A percentile compares a stretch with the other conserved stretches of the same genome.
These are phyloP conservation scores for Phyllotreta cruciferae DNA, from an alignment of 2,888 invertebrate genomes.

Conservation along the genomic window DNA sequence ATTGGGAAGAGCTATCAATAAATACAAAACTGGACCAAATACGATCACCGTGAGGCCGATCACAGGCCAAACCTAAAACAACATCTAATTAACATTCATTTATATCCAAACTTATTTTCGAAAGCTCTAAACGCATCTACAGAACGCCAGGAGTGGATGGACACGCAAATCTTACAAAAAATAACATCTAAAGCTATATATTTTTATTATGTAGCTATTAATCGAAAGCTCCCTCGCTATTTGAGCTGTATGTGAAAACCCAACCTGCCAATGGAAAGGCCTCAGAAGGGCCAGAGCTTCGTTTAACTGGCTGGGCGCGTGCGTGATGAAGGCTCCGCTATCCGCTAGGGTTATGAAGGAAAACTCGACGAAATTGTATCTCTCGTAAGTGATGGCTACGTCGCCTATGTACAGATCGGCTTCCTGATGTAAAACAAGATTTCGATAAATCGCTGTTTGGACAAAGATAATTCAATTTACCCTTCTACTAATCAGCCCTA, in stretches of 20 bases:
- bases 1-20: conserved; percentile 70
- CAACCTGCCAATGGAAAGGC: conserved; percentile 75
- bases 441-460: background rate
- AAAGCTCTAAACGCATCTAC: no score
- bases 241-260: conserved; percentile 12
- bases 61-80: conserved; percentile 73
- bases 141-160: no score
- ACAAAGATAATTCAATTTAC: conserved; percentile 56
- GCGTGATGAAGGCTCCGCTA: conserved; percentile 78
- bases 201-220: background rate
- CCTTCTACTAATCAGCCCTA: conserved; percentile 74
- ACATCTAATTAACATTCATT: conserved; percentile 3
- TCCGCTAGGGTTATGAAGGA: conserved; percentile 79
- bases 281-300: conserved; percentile 77
- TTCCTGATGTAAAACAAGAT: conserved; percentile 61
- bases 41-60: conserved; percentile 70
- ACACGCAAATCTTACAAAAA: background rate
- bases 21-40: conserved; percentile 74
- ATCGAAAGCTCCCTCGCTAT: background rate
- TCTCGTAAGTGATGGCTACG: conserved; percentile 75
- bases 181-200: no score
- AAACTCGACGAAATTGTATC: conserved; percentile 76
- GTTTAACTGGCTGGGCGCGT: conserved; percentile 74
- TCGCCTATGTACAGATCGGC: conserved; percentile 79
- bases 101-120: background rate